Conservation (phyloP, 2,797 vertebrate species). For the Malurus splendens region DNA sequence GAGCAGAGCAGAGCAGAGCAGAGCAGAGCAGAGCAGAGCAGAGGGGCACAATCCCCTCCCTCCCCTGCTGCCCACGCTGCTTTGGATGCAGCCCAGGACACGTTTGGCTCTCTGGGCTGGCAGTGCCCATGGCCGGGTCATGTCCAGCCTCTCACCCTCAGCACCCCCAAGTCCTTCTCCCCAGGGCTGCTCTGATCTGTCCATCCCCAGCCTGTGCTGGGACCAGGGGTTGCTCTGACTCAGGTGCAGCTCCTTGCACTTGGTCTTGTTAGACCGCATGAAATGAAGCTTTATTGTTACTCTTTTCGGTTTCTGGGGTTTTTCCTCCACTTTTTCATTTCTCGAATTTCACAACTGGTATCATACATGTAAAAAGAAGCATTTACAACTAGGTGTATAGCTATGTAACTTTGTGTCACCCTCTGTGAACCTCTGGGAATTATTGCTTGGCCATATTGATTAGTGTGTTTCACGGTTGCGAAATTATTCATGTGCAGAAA, state of each 20-base stretch:
- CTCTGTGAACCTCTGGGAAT: background rate
- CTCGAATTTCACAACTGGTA: background rate
- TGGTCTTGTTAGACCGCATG: background rate
- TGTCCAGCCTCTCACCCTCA: background rate
- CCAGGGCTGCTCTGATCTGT: rapidly evolving
- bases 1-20: background rate
- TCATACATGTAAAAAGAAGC: rapidly evolving
- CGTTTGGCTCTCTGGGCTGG: background rate
- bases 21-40: background rate
- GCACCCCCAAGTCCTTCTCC: rapidly evolving
- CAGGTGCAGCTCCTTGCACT: background rate
- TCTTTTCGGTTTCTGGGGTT: background rate
- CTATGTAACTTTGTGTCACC: too few relatives aligned
- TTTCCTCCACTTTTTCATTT: rapidly evolving
- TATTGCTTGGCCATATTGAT: background rate
- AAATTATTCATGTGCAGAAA: rapidly evolving
- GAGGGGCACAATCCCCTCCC: background rate
- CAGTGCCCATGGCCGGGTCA: background rate
- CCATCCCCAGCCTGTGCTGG: background rate
- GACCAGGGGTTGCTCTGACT: rapidly evolving
- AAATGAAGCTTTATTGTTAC: background rate
- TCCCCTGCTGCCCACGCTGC: background rate
- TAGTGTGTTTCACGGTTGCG: background rate
- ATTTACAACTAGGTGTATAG: rapidly evolving
- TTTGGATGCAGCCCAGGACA: background rate